Percentiles rank a stretch among this genome's conserved stretches.
Conservation (phyloP, 2,888 invertebrate species). For the Chymomyza amoena region DNA sequence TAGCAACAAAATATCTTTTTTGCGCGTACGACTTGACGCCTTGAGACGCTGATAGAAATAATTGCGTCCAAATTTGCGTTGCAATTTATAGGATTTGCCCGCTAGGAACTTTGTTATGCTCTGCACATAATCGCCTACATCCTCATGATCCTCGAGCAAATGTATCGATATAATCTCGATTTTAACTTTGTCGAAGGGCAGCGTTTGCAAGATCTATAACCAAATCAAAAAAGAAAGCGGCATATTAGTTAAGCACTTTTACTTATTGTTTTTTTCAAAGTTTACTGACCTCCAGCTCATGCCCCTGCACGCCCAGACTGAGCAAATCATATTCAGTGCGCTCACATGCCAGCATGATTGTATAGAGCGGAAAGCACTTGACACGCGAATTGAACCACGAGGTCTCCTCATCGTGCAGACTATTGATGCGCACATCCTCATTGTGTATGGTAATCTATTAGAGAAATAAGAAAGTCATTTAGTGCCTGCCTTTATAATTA, state of each 20-base stretch:
- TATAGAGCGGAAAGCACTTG: conserved; percentile 91
- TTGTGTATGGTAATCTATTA: conserved; percentile 80
- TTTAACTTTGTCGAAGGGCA: conserved; percentile 78
- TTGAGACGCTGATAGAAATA: conserved; percentile 77
- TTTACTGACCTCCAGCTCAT: conserved; percentile 77
- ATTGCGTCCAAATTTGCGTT: conserved; percentile 77
- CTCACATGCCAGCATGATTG: conserved; percentile 88
- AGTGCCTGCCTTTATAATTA: not conserved
- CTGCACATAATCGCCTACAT: conserved; percentile 74
- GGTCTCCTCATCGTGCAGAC: conserved; percentile 80
- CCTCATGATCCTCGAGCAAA: conserved; percentile 76
- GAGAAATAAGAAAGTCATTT: conserved; percentile 6
- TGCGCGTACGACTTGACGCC: conserved; percentile 75
- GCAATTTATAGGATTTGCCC: conserved; percentile 77
- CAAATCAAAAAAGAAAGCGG: not conserved
- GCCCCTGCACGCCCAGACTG: conserved; percentile 81
- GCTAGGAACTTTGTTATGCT: conserved; percentile 77
- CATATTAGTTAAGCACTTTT: not conserved
- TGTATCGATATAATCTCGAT: conserved; percentile 79
- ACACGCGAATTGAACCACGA: conserved; percentile 86
- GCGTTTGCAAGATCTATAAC: conserved; percentile 76
- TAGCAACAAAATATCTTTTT: conserved; percentile 74
- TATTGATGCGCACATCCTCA: conserved; percentile 80
- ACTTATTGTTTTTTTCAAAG: not conserved
- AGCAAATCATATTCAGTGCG: conserved; percentile 85